These are phyloP conservation scores for Acipenser oxyrinchus DNA, from an alignment of 2,797 vertebrate genomes.

Conservation along the genomic window DNA sequence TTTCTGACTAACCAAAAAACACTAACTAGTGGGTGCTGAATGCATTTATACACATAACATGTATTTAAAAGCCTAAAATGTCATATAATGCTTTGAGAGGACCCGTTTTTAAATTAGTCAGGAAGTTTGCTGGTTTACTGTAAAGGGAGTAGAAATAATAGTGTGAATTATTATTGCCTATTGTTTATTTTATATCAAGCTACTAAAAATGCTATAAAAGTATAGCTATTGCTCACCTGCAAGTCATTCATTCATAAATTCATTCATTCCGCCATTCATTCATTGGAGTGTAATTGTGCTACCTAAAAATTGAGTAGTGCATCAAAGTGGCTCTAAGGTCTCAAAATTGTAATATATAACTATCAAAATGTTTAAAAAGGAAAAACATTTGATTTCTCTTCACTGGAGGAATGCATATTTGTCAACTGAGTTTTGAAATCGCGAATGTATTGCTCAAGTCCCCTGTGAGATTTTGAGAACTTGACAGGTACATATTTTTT, in stretches of 20 bases:
- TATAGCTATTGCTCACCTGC: background rate
- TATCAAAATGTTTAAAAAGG: conserved; percentile 56
- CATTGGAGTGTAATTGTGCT: conserved; percentile 59
- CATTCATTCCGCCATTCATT: conserved; percentile 36
- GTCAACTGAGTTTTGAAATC: conserved; percentile 90
- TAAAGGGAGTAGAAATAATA: too few relatives aligned
- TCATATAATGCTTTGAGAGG: too few relatives aligned
- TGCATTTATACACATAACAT: too few relatives aligned
- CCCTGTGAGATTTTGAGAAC: conserved; percentile 80
- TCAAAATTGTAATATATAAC: conserved; percentile 69
- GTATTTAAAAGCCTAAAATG: too few relatives aligned
- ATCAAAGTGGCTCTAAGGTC: conserved; percentile 71
- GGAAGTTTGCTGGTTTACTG: too few relatives aligned
- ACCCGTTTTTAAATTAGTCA: too few relatives aligned
- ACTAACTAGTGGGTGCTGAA: too few relatives aligned
- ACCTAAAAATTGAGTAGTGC: conserved; percentile 67
- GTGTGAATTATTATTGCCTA: too few relatives aligned
- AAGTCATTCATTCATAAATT: conserved; percentile 51
- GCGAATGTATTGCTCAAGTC: conserved; percentile 74
- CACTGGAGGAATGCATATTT: conserved; percentile 78
- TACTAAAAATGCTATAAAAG: too few relatives aligned
- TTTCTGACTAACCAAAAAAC: too few relatives aligned
- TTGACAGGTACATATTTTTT: conserved; percentile 95
- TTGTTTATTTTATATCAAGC: too few relatives aligned
- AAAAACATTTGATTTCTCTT: conserved; percentile 61